A percentile compares a stretch with the other conserved stretches of the same genome.
Evolutionary conservation across 2,888 invertebrate species (phyloP).

Genomic region (Pemphredon lugubris): DNA sequence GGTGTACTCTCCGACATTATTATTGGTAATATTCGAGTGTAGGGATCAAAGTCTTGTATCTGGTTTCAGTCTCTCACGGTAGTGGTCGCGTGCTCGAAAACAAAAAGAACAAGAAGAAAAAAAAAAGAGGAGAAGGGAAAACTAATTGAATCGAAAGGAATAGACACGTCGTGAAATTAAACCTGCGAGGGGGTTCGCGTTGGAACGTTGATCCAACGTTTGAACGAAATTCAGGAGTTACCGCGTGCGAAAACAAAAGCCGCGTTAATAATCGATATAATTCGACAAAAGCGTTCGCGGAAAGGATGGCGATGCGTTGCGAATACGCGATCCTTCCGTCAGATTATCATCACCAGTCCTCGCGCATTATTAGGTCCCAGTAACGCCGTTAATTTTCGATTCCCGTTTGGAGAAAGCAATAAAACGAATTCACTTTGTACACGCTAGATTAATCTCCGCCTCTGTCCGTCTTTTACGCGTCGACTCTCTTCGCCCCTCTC

Average conservation of each 20-base stretch:
- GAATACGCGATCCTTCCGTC: slow-evolving; percentile 5
- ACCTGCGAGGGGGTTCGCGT: too few species aligned
- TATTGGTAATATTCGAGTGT: slow-evolving; percentile 56
- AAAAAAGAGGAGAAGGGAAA: background rate
- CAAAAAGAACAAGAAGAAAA: slow-evolving; percentile 1
- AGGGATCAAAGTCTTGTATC: slow-evolving; percentile 42
- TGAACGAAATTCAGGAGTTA: too few species aligned
- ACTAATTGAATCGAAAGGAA: background rate
- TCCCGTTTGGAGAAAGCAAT: slow-evolving; percentile 44
- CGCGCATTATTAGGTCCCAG: slow-evolving; percentile 4
- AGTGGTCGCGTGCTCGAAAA: slow-evolving; percentile 25
- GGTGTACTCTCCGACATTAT: slow-evolving; percentile 41
- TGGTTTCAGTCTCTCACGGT: slow-evolving; percentile 29
- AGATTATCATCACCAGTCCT: slow-evolving; percentile 16
- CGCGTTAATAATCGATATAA: slow-evolving; percentile 5
- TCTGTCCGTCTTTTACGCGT: slow-evolving; percentile 39
- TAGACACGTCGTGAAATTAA: too few species aligned
- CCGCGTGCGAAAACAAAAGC: background rate
- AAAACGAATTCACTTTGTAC: slow-evolving; percentile 25
- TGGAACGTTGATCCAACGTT: too few species aligned
- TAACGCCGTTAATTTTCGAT: slow-evolving; percentile 44
- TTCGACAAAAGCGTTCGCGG: background rate
- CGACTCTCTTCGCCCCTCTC: slow-evolving; percentile 17
- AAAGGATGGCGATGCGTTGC: background rate
- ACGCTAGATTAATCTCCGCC: slow-evolving; percentile 37